Base-by-base conservation (phyloP, 2,797 vertebrate genomes). In the Malacoraja senta region DNA sequence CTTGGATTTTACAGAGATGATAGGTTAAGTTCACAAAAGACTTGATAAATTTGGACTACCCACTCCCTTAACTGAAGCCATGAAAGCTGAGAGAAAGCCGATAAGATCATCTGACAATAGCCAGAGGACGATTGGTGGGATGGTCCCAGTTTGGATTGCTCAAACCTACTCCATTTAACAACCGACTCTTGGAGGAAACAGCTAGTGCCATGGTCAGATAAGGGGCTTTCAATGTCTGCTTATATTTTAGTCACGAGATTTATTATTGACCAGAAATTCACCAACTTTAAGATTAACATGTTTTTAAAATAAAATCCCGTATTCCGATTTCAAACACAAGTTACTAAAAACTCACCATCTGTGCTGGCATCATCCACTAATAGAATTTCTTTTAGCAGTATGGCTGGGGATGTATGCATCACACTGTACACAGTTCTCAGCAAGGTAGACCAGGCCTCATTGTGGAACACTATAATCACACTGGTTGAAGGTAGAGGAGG, bases 401-500 rank as follows among this genome's bases (percentile, higher is more conserved):
- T 44, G 13, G 98, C 97, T 0, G 98, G 98, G 4, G 97, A 96
- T 1, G 97, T 95, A 95, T 99, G 96, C 61, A 99, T 96, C 80
- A 99, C 98, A 0, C 98, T 99, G 96, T 97, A 97, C 72, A 99
- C 98, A 0, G 98, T 99, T 74, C 98, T 97, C 93, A 99, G 96
- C 93, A 99, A 97, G 0, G 98, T 98, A 13, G 98, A 98, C 98
- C 98, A 99, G 38, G 98, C 98, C 94, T 99, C 98, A 0, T 99
- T 99, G 94, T 99, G 98, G 95, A 99, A 99, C 53, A 99, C 98
- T 2, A 99, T 98, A 94, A 99, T 95, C 26, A 99, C 97, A 0
- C 98, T 99, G 94, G 98, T 99, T 93, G 96, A 96, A 32, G 98
- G 98, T 35, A 99, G 97, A 0, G 96, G 94, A 0, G 98, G 98